Evolutionary conservation across 2,797 vertebrate species (phyloP), one percentile per base, ranked within the genome.

Genomic region (Pseudopleuronectes americanus): DNA sequence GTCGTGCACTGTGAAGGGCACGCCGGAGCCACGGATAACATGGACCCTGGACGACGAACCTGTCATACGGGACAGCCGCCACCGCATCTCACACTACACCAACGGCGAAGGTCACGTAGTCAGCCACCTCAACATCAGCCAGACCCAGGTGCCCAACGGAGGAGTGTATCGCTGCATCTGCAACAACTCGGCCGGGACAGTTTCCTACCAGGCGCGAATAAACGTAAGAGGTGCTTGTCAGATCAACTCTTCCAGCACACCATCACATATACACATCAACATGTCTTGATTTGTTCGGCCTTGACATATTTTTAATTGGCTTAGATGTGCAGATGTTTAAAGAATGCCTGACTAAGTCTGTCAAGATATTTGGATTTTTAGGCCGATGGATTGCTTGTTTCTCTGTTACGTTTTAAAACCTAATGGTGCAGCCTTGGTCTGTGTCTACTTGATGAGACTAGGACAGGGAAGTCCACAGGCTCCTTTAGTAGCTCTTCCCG

Each of bases 161-260:
- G 98, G 98, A 14, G 97, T 99, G 83, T 99, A 99, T 79, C 97
- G 98, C 88, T 99, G 98, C 92, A 96, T 95, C 28, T 97, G 97
- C 93, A 99, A 99, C 95, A 99, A 99, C 90, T 99, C 98, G 12
- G 98, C 98, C 2, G 98, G 98, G 93, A 96, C 97, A 88, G 95
- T 99, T 94, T 95, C 94, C 87, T 99, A 99, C 97, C 98, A 99
- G 98, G 97, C 98, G 96, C 98, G 97, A 97, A 99, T 99, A 99
- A 99, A 99, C 98, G 98, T 99, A 99, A 99, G 98, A 99, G 98
- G 98, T 99, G 98, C 98, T 99, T 99, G 97, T 99, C 98, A 98
- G 96, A 98, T 98, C 96, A 97, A 96, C 97, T 99, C 96, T 96
- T 99, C 96, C 95, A 96, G 94, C 94, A 88, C 95, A 96, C 93